Evolutionary conservation across 2,888 invertebrate species (phyloP), one percentile per base, ranked within the genome.

Genomic region (Sarcophaga caerulescens): DNA sequence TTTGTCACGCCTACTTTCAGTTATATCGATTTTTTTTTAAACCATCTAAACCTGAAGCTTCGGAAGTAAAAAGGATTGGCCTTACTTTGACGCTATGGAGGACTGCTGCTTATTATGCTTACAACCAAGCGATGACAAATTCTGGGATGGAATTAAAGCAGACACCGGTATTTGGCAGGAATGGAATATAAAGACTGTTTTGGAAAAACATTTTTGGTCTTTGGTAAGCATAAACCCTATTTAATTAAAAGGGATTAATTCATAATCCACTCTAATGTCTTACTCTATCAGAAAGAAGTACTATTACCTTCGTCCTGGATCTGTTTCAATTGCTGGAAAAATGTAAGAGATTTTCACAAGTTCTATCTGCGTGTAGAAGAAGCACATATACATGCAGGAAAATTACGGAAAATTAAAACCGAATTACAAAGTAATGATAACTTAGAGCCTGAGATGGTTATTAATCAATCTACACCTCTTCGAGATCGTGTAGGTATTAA

Each of bases 311-410:
- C 17, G 52, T 52, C 52, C 35, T 85, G 87, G 17, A 87, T 91
- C 17, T 91, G 91, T 73, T 77, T 77, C 5, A 73, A 88, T 0
- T 91, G 91, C 76, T 91, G 91, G 91, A 77, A 89, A 11, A 88
- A 84, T 35, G 85, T 91, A 3, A 87, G 84, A 14, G 88, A 83
- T 57, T 91, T 91, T 59, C 89, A 91, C 79, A 85, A 85, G 25
- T n/a, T n/a, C n/a, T n/a, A n/a, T n/a, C n/a, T n/a, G n/a, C n/a
- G n/a, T n/a, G n/a, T n/a, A n/a, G n/a, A 25, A 25, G 4, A 25
- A 4, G 25, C 25, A 25, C 25, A 25, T 3, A 25, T 25, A 25
- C 25, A 77, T 11, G 75, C 81, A 21, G 87, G 80, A 11, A 87
- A 88, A 23, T 80, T 85, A 4, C 89, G 3, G 25, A 75, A 8